phyloP scores from a whole-genome alignment of 2,797 vertebrate species.

The Eospalax fontanierii region DNA sequence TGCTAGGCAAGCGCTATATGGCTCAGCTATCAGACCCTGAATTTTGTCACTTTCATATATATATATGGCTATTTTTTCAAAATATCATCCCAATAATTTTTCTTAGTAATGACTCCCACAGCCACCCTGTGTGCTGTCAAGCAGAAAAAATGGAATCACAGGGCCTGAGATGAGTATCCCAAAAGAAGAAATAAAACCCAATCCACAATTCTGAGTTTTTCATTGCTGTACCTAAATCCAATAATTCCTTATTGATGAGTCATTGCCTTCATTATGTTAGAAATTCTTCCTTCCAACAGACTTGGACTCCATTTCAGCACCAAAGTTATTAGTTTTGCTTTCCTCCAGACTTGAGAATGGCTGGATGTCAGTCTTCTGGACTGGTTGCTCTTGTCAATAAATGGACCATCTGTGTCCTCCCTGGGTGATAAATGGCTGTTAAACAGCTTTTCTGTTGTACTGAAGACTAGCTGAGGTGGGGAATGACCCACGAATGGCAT shows the following conservation, averaged over 20 bases:
- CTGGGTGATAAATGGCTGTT: neutral
- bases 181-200: constrained; percentile 12
- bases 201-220: neutral
- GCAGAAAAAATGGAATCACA: neutral
- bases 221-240: neutral
- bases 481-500: neutral
- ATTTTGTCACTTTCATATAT: neutral
- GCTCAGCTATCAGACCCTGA: neutral
- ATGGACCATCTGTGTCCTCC: neutral
- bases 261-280: neutral
- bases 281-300: constrained; percentile 11
- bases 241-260: constrained; percentile 24
- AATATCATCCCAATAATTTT: neutral
- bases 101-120: neutral
- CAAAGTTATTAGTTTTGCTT: constrained; percentile 34
- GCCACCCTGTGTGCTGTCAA: neutral
- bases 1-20: neutral
- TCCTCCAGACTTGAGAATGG: neutral
- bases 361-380: neutral
- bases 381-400: neutral
- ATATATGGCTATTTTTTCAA: constrained; percentile 9
- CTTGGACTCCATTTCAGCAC: neutral
- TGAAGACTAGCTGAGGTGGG: neutral
- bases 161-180: constrained; percentile 4
- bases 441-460: neutral